Evolutionary conservation across 2,888 invertebrate genomes (phyloP).

Genomic region (Nycteola revayana): DNA sequence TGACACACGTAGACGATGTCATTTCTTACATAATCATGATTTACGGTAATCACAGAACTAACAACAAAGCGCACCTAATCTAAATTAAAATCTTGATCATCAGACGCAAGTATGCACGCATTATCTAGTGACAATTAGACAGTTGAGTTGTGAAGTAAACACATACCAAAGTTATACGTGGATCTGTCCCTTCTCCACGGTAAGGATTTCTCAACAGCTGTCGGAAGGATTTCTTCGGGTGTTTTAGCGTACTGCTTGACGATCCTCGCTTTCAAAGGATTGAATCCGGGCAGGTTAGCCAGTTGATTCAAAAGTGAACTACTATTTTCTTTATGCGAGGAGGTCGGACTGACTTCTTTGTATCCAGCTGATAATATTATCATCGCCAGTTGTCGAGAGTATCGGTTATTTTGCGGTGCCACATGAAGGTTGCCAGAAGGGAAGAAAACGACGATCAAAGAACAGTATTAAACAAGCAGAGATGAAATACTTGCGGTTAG

Average conservation of each 20-base stretch:
- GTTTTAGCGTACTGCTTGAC: conserved; percentile 86
- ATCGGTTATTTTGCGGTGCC: conserved; percentile 70
- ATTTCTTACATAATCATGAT: conserved; percentile 20
- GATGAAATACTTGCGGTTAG: conserved; percentile 42
- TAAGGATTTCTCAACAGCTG: conserved; percentile 90
- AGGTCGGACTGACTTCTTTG: conserved; percentile 80
- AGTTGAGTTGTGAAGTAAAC: conserved; percentile 50
- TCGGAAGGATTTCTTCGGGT: conserved; percentile 84
- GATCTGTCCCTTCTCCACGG: conserved; percentile 92
- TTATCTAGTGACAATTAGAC: conserved; percentile 42
- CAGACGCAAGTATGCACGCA: conserved; percentile 45
- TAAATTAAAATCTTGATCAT: conserved; percentile 46
- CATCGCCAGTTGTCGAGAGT: conserved; percentile 68
- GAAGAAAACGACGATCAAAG: conserved; percentile 79
- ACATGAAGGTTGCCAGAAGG: conserved; percentile 79
- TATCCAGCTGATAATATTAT: conserved; percentile 69
- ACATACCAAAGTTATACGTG: conserved; percentile 88
- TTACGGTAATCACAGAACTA: conserved; percentile 23
- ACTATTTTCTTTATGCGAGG: conserved; percentile 84
- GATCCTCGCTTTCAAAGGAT: conserved; percentile 86
- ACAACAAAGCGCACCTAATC: conserved; percentile 25
- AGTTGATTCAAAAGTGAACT: conserved; percentile 86
- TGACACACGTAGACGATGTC: conserved; percentile 8
- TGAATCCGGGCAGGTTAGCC: conserved; percentile 86
- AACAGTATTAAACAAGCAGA: conserved; percentile 67